Evolutionary conservation across 2,797 vertebrate genomes (phyloP), one percentile per base, ranked within the genome.

Genomic region (Miichthys miiuy): DNA sequence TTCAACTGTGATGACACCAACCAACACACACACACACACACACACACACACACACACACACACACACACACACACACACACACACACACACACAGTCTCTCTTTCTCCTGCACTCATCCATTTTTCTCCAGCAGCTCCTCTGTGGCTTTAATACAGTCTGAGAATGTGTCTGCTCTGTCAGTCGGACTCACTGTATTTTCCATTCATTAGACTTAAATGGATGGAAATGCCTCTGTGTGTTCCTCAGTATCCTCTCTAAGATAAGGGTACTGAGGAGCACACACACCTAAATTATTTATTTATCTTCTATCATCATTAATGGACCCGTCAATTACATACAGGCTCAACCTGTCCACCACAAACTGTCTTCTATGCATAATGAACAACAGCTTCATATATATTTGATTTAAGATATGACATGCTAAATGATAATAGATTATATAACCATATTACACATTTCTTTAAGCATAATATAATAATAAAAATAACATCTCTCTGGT

Each of bases 281-380:
- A 56, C 79, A 69, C 17, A 56, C 54, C 72, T 92, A 58, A 89
- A 90, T 92, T 90, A 90, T 93, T 88, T 83, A 91, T 54, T 38
- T 38, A 38, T 73, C 76, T 83, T 84, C 80, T 90, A 87, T 87
- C 77, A 85, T 79, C 77, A 5, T 61, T 92, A 89, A 92, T 92
- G 91, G 87, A 72, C 23, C 63, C 27, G 23, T 89, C 89, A 86
- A 80, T 91, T 92, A 86, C 75, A 87, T 83, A 84, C 27, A 10
- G 63, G 76, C 69, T 86, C 58, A 76, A 61, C 72, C 80, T 80
- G 61, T 86, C 70, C 58, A 77, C 57, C 1, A 14, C 85, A 86
- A 84, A 85, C 68, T 27, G 30, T 34, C n/a, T 64, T 78, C 62
- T 63, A 38, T 38, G 34, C 71, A 80, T 91, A 80, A 87, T 83